Conservation (phyloP, 2,888 invertebrate genomes). For the Trypoxylon attenuatum region DNA sequence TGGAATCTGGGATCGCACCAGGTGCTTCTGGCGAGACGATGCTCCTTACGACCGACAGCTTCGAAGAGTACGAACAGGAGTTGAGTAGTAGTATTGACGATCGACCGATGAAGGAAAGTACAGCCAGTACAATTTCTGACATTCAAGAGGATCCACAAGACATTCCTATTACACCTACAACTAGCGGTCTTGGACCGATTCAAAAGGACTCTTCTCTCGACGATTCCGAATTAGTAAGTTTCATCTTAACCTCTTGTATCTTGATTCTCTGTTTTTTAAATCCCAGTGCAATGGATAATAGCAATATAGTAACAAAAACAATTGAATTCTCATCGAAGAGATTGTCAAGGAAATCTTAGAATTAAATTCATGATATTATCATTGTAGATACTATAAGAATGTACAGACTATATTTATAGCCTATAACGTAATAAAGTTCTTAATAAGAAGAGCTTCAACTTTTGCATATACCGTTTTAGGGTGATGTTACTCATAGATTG, state of each 20-base stretch:
- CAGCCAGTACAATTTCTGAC: slow-evolving; percentile 78
- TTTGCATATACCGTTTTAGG: too few species aligned
- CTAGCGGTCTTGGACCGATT: slow-evolving; percentile 32
- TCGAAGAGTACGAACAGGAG: slow-evolving; percentile 82
- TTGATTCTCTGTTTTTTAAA: too few species aligned
- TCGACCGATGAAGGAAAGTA: slow-evolving; percentile 76
- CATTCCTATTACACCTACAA: slow-evolving; percentile 49
- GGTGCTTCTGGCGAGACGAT: slow-evolving; percentile 81
- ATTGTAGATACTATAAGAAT: too few species aligned
- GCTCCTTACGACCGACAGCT: slow-evolving; percentile 83
- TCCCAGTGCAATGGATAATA: too few species aligned
- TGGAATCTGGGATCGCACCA: slow-evolving; percentile 75
- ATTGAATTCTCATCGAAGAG: not conserved
- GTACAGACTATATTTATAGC: too few species aligned
- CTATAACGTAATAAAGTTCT: too few species aligned
- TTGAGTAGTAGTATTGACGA: slow-evolving; percentile 81
- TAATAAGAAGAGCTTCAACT: too few species aligned
- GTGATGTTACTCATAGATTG: slow-evolving; percentile 67
- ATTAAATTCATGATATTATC: too few species aligned
- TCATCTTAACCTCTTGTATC: slow-evolving; percentile 39
- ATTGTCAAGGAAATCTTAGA: too few species aligned
- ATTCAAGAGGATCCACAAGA: slow-evolving; percentile 78
- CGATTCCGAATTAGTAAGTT: slow-evolving; percentile 55
- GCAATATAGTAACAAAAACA: too few species aligned
- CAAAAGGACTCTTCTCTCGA: slow-evolving; percentile 48